These are phyloP conservation scores for Tenualosa ilisha DNA, from an alignment of 2,797 vertebrate genomes.

Conservation along the genomic window DNA sequence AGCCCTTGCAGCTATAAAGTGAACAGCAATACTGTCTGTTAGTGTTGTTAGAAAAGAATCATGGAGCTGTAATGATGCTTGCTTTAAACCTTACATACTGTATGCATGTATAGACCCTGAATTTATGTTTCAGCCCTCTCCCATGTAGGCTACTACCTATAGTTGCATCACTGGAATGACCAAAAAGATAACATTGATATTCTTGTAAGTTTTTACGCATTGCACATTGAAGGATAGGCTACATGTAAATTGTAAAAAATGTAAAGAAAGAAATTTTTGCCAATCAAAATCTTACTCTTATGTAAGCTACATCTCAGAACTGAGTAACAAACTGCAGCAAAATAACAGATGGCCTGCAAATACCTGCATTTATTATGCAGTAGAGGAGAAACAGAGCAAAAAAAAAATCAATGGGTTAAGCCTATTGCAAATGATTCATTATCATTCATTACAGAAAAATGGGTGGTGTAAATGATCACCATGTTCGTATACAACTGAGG, in stretches of 20 bases:
- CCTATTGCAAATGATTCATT: not conserved
- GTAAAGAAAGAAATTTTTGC: not conserved
- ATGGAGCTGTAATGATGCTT: no score
- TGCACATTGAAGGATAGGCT: not conserved
- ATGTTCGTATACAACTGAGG: not conserved
- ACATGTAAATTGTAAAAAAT: not conserved
- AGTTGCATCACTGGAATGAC: not conserved
- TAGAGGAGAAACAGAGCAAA: not conserved
- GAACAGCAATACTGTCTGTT: no score
- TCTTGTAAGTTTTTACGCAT: not conserved
- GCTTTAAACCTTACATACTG: no score
- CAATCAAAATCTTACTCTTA: not conserved
- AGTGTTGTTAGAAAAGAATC: no score
- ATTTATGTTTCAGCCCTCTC: no score
- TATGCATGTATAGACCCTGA: no score
- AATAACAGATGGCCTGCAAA: not conserved
- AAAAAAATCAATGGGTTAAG: not conserved
- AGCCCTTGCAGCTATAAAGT: no score
- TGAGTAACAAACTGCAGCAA: not conserved
- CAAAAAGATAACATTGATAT: no score
- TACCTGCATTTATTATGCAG: not conserved
- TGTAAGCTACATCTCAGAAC: not conserved
- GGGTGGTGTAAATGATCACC: not conserved
- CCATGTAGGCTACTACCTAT: no score
- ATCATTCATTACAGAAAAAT: not conserved